Percentiles rank a stretch among this genome's conserved stretches.
Conservation (phyloP, 2,797 vertebrate genomes). For the Enteromius unitaeniatus region DNA sequence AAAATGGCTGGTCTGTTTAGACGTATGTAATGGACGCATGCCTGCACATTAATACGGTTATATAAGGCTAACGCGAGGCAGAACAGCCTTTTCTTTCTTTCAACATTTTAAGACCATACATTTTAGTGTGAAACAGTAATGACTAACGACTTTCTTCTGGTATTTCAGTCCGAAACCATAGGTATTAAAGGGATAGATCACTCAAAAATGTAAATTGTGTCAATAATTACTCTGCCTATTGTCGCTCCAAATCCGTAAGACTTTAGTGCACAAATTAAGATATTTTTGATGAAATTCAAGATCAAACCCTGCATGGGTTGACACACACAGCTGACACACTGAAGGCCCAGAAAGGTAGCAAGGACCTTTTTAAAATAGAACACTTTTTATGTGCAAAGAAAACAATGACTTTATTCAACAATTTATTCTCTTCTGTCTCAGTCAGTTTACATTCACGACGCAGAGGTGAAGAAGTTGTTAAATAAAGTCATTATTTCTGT, state of each 20-base stretch:
- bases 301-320: too few species aligned
- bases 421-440: too few species aligned
- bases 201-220: neutral
- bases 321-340: too few species aligned
- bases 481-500: too few species aligned
- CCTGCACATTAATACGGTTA: conserved; percentile 38
- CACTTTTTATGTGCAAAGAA: too few species aligned
- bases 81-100: neutral
- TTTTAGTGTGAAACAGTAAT: neutral
- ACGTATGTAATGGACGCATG: conserved; percentile 40
- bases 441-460: too few species aligned
- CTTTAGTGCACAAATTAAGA: neutral
- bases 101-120: neutral
- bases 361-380: too few species aligned
- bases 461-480: too few species aligned
- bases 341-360: too few species aligned
- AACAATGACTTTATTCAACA: too few species aligned
- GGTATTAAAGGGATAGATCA: neutral
- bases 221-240: neutral
- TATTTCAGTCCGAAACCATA: neutral
- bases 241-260: neutral
- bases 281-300: neutral
- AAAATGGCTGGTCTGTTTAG: conserved; percentile 41
- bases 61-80: conserved; percentile 12
- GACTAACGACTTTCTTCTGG: neutral